A percentile compares a stretch with the other conserved stretches of the same genome.
phyloP scores from a whole-genome alignment of 2,113 vertebrate species.

The Sylvilagus bachmani region DNA sequence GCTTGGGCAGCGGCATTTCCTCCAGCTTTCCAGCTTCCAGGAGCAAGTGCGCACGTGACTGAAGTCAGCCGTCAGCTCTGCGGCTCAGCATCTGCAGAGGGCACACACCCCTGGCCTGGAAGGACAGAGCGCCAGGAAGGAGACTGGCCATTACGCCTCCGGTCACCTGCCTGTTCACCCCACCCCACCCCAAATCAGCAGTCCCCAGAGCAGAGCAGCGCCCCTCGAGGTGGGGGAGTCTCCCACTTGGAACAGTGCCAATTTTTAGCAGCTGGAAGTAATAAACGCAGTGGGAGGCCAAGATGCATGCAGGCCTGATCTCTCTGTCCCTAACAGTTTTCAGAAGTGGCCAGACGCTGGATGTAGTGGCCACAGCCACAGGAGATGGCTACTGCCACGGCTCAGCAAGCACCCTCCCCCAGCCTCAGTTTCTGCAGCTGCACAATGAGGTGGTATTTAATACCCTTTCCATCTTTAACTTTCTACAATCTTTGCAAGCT shows the following conservation, averaged over 20 bases:
- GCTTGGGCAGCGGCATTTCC: constrained; percentile 3
- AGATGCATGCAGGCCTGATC: background rate
- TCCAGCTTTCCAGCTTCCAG: background rate
- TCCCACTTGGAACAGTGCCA: background rate
- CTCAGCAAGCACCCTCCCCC: background rate
- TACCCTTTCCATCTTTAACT: background rate
- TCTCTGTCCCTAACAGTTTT: background rate
- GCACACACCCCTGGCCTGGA: constrained; percentile 39
- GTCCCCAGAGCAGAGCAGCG: background rate
- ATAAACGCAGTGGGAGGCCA: background rate
- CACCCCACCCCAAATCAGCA: constrained; percentile 7
- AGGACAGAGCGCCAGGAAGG: constrained; percentile 47
- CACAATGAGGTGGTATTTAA: background rate
- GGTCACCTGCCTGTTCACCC: constrained; percentile 43
- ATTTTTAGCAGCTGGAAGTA: constrained; percentile 50
- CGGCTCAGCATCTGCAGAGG: constrained; percentile 10
- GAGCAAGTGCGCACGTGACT: background rate
- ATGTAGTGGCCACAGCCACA: accelerated
- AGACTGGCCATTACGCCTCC: background rate
- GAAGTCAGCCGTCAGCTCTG: background rate
- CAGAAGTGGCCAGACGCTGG: background rate
- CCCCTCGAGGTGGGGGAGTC: accelerated
- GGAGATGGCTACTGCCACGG: no score
- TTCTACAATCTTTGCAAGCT: constrained; percentile 10
- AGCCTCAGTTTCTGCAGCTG: background rate